Conservation (phyloP, 2,888 invertebrate genomes). For the Catocala sponsa region DNA sequence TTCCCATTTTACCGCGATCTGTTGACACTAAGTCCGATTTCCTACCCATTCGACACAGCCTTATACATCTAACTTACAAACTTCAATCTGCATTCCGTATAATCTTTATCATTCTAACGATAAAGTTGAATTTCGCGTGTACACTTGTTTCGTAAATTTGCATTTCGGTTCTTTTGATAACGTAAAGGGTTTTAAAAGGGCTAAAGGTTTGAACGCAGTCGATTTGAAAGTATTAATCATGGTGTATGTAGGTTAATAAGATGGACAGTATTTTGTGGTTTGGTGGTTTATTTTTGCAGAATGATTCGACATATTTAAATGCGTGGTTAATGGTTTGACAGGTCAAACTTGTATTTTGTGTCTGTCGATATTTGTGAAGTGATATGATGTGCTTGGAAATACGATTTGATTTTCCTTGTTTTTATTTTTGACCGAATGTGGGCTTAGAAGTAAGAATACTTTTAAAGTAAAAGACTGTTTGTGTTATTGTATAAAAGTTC, state of each 20-base stretch:
- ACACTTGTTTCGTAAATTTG: slow-evolving; percentile 11
- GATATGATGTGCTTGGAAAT: not conserved
- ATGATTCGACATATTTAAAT: slow-evolving; percentile 26
- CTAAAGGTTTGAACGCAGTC: slow-evolving; percentile 56
- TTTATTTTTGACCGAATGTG: no score
- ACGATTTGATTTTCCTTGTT: no score
- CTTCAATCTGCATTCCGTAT: slow-evolving; percentile 27
- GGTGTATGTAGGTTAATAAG: slow-evolving; percentile 52
- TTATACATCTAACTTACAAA: slow-evolving; percentile 71
- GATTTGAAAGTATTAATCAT: slow-evolving; percentile 55
- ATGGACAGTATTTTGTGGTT: slow-evolving; percentile 24
- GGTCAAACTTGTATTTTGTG: no score
- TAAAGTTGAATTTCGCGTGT: slow-evolving; percentile 53
- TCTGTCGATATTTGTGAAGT: not conserved
- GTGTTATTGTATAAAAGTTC: no score
- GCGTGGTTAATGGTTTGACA: not conserved
- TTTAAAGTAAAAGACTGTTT: no score
- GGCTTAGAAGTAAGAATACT: no score
- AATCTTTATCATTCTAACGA: slow-evolving; percentile 27
- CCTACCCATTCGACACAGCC: slow-evolving; percentile 77
- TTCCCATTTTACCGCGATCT: slow-evolving; percentile 49
- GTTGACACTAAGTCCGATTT: slow-evolving; percentile 86
- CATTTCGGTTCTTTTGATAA: slow-evolving; percentile 74
- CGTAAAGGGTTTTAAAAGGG: slow-evolving; percentile 34
- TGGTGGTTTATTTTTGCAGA: slow-evolving; percentile 27